Evolutionary conservation across 2,888 invertebrate species (phyloP).

Genomic region (Sinopyrophorus schimmeli): DNA sequence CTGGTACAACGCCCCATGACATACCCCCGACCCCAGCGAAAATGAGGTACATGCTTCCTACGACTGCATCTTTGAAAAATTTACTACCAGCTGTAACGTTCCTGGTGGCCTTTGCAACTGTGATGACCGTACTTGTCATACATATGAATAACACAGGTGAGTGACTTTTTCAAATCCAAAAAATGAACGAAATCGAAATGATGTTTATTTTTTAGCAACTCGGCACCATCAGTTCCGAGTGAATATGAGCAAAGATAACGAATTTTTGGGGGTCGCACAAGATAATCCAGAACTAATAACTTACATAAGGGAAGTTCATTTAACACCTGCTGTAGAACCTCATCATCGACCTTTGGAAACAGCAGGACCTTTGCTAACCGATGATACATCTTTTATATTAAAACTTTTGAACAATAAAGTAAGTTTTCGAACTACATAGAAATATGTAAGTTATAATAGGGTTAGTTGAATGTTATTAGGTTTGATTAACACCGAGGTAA

Average conservation of each 20-base stretch:
- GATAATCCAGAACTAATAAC: slow-evolving; percentile 74
- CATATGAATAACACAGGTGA: slow-evolving; percentile 82
- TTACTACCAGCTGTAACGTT: slow-evolving; percentile 68
- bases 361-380: slow-evolving; percentile 50
- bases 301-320: slow-evolving; percentile 74
- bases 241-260: slow-evolving; percentile 80
- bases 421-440: too few relatives aligned
- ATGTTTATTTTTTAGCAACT: slow-evolving; percentile 58
- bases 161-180: neutral
- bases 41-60: slow-evolving; percentile 35
- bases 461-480: too few relatives aligned
- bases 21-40: slow-evolving; percentile 42
- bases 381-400: slow-evolving; percentile 56
- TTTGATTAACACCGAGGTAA: too few relatives aligned
- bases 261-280: slow-evolving; percentile 72
- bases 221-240: slow-evolving; percentile 77
- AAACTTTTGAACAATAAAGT: slow-evolving; percentile 56
- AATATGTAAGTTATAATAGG: too few relatives aligned
- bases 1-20: slow-evolving; percentile 33
- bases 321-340: slow-evolving; percentile 56
- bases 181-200: neutral
- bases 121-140: slow-evolving; percentile 75
- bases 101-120: slow-evolving; percentile 77
- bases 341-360: slow-evolving; percentile 53
- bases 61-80: slow-evolving; percentile 38